Base-by-base conservation (phyloP, 2,113 vertebrate genomes). In the Hymenochirus boettgeri region DNA sequence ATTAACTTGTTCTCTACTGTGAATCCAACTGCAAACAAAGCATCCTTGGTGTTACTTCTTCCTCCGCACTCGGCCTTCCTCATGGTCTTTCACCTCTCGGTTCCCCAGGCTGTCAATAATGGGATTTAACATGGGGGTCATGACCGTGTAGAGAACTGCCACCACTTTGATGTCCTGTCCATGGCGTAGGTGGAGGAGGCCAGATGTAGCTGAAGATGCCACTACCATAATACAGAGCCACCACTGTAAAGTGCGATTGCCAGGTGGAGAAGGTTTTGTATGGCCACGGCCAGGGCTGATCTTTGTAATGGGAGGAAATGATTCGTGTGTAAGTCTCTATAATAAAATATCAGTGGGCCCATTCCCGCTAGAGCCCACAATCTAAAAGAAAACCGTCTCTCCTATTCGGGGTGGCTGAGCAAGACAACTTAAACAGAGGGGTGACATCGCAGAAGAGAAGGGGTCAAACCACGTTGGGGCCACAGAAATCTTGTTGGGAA, bases 71-170 rank as follows among this genome's bases (percentile, higher is more conserved):
- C n/a, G n/a, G n/a, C n/a, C n/a, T n/a, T n/a, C n/a, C n/a, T n/a
- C n/a, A n/a, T n/a, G n/a, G n/a, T n/a, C 8, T 35, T 35, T 64
- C 4, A 64, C 18, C 19, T 64, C 37, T 7, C 56, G 39, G 62
- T 64, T 56, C 25, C 52, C 33, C 11, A 56, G 52, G 29, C 48
- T 63, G 22, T 63, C 53, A 26, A 63, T 54, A 23, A 61, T 35
- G 13, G 59, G 46, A 25, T 42, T 29, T 17, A 27, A 51, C 4
- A 64, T 35, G 21, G 52, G 21, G 17, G 52, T 55, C 2, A 64
- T 18, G 12, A 23, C 39, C 2, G 11, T 46, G 18, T 45, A 64
- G 9, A 55, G 51, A 37, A 55, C 7, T 1, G 35, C 26, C 2
- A 64, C 11, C 5, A 35, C 13, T 25, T 25, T 17, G 25, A 37